Base-by-base conservation (phyloP, 1,140 invertebrate genomes). In the Drosophila suzukii region DNA sequence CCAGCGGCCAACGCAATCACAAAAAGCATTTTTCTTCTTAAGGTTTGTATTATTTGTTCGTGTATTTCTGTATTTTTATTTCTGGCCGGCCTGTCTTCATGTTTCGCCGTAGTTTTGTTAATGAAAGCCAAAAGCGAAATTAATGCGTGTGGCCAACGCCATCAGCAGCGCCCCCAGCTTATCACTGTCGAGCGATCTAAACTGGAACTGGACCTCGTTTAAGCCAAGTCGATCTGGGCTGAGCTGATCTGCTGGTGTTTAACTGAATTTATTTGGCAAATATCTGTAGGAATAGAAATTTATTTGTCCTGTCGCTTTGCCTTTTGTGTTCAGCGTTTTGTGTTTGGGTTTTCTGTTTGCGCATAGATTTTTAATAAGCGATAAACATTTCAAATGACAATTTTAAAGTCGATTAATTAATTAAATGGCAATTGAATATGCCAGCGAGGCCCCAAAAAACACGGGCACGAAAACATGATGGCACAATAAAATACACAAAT, bases 381-480 rank as follows among this genome's bases (percentile, higher is more conserved):
- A 86, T 86, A 86, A 86, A 76, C 73, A 66, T 78, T 82, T 54
- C 56, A 59, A 83, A 76, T 74, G 83, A 82, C 75, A 88, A 88
- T 79, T 88, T 83, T 79, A 82, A 75, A 88, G 82, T 88, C 82
- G 82, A 82, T 86, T 86, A 86, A 86, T 86, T 86, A 86, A 86
- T 88, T 88, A 88, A 88, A 86, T 79, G 82, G 30, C 83, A 86
- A 86, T 86, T 88, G 82, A 86, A 86, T 66, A 61, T 58, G 75
- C 56, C 75, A 79, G 60, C 67, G 27, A 75, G 55, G 15, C 24
- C 57, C 57, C 38, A 30, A 67, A 66, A 41, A 62, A 34, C 67
- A 58, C 20, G 38, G 30, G 1, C 38, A 15, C 50, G 17, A 12
- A 53, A 67, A 72, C 53, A 71, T 59, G 27, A 71, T 70, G 65